Base-by-base conservation (phyloP, 2,888 invertebrate species). In the Tachina lurida region DNA sequence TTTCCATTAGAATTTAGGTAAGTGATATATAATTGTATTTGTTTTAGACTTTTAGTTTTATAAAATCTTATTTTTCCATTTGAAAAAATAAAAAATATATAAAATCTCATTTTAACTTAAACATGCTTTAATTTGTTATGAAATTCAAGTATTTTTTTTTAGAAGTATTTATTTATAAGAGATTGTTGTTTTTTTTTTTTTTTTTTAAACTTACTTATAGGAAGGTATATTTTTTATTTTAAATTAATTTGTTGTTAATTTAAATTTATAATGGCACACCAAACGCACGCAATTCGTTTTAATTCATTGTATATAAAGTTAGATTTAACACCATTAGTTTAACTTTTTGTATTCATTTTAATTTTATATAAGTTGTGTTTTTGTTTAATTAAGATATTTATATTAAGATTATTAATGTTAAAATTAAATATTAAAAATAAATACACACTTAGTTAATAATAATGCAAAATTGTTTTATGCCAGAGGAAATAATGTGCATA, bases 251-350 rank as follows among this genome's bases (percentile, higher is more conserved):
- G 49, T 10, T 45, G 12, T 73, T 76, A 65, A 47, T 71, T 77
- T 75, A 58, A 58, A 63, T 60, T 81, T 79, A 76, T 84, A 83
- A 86, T 81, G 81, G 84, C 80, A 86, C 84, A 86, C 79, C 84
- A 86, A 84, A 86, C 79, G 83, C 79, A 86, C 86, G 62, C 76
- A 86, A 86, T 86, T 86, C 83, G 86, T 84, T 84, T 84, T 84
- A 43, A 67, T 82, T 86, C 78, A 82, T 83, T 86, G 75, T 81
- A 81, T 81, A 56, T 83, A 60, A 71, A 76, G 77, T 82, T 77
- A 56, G 17, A 52, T 63, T 82, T 76, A 70, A 81, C 81, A 81
- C 68, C 74, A 62, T 76, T 39, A 63, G 62, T 70, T 79, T 47
- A 49, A 19, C 43, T 13, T 22, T 54, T 65, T 43, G 71, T 31